Percentiles rank a stretch among this genome's conserved stretches.
phyloP scores from a whole-genome alignment of 1,140 invertebrate genomes.

The Drosophila quadrilineata region DNA sequence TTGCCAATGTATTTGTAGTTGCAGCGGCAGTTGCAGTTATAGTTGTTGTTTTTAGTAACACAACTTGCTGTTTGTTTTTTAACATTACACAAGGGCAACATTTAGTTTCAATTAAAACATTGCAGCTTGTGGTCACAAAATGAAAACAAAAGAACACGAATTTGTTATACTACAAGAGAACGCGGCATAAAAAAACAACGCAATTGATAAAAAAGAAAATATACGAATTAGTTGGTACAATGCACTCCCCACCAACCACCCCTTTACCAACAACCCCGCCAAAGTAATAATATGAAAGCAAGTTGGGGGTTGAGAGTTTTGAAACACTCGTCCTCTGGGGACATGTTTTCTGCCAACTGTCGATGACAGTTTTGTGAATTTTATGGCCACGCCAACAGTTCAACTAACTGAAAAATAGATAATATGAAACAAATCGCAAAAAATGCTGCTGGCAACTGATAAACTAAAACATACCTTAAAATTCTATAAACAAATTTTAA shows the following conservation, averaged over 20 bases:
- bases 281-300: conserved; percentile 48
- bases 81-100: conserved; percentile 63
- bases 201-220: conserved; percentile 12
- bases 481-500: neutral
- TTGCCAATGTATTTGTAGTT: conserved; percentile 39
- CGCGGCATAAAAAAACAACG: conserved; percentile 16
- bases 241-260: too few relatives aligned
- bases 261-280: too few relatives aligned
- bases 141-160: conserved; percentile 40
- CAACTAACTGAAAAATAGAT: conserved; percentile 33
- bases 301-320: neutral
- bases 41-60: conserved; percentile 8
- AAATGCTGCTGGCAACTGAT: neutral
- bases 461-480: conserved; percentile 7
- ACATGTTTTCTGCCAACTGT: conserved; percentile 7
- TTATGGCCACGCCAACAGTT: conserved; percentile 24
- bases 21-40: conserved; percentile 32
- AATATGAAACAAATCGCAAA: conserved; percentile 8
- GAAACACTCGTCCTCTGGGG: neutral
- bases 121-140: conserved; percentile 63
- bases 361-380: conserved; percentile 28
- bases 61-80: conserved; percentile 62
- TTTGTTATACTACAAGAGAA: conserved; percentile 21
- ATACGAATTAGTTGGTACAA: conserved; percentile 49
- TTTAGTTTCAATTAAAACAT: conserved; percentile 77